Evolutionary conservation across 2,888 invertebrate genomes (phyloP), one percentile per base, ranked within the genome.

Genomic region (Ormyrus rosae): DNA sequence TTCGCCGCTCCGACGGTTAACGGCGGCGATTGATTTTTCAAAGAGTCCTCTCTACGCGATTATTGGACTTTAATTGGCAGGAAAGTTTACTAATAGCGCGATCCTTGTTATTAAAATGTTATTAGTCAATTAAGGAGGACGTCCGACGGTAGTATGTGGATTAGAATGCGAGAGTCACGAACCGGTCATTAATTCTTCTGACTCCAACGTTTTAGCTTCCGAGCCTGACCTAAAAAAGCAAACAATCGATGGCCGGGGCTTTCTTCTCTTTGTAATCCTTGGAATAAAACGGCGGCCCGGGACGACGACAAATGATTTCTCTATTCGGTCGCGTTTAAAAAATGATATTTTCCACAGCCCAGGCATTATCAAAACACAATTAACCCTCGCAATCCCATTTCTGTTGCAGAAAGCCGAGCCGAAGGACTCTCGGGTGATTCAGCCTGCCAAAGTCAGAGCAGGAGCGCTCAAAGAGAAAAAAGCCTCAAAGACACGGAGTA

Each of bases 381-480:
- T 77, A 78, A 81, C 69, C 10, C 58, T 60, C 64, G 64, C 1
- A 73, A 68, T 19, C 8, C 50, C 10, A 19, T 78, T 78, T 80
- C 63, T 81, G 69, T 81, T 81, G 8, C 80, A 81, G 80, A 63
- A 58, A n/a, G 10, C 6, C 9, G n/a, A 58, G n/a, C 65, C 13
- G 5, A 51, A n/a, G 9, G 45, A 10, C 9, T 46, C 58, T 19
- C 46, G 10, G 34, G 19, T 4, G 55, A 10, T 45, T 53, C 10
- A 69, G 19, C 34, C 46, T 9, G 51, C 60, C 56, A 34, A 34
- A 34, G 34, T 34, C 55, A 50, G 64, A 56, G n/a, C 56, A 10
- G 55, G 50, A 56, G 55, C 53, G 55, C 9, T 48, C 5, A 45
- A 7, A 64, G 11, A 69, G 69, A 50, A 67, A 50, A 77, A 48